A percentile compares a stretch with the other conserved stretches of the same genome.
Conservation (phyloP, 2,888 invertebrate genomes). For the Diarsia dahlii region DNA sequence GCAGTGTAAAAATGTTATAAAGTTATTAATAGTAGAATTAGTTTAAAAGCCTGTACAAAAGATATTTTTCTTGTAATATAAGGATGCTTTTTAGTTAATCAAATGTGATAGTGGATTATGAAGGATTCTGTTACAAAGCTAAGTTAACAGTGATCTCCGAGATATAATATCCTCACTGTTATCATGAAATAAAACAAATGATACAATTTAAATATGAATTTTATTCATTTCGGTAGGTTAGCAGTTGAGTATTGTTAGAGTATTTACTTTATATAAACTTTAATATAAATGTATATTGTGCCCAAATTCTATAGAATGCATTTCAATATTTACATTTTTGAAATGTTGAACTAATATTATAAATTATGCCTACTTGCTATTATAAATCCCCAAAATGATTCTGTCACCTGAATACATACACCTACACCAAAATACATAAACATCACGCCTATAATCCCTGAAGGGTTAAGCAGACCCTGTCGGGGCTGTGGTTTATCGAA, state of each 20-base stretch:
- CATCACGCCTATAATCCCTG: too few species aligned
- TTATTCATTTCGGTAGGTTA: slow-evolving; percentile 31
- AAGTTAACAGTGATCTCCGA: slow-evolving; percentile 75
- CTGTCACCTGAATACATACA: slow-evolving; percentile 3
- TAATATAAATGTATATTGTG: not conserved
- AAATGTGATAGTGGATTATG: slow-evolving; percentile 80
- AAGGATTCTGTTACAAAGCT: slow-evolving; percentile 75
- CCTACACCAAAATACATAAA: not conserved
- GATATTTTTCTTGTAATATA: slow-evolving; percentile 82
- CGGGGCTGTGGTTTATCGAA: too few species aligned
- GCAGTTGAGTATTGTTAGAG: slow-evolving; percentile 8
- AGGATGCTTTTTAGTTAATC: slow-evolving; percentile 84
- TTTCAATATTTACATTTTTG: not conserved
- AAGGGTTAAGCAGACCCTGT: too few species aligned
- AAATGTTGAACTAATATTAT: not conserved
- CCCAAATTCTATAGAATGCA: not conserved
- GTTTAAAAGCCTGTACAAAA: slow-evolving; percentile 87
- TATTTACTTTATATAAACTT: slow-evolving; percentile 8
- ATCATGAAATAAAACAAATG: slow-evolving; percentile 74
- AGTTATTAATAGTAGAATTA: slow-evolving; percentile 83
- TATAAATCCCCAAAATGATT: not conserved
- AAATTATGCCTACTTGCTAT: slow-evolving; percentile 11
- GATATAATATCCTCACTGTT: slow-evolving; percentile 75
- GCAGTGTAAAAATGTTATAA: slow-evolving; percentile 82
- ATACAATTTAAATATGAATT: slow-evolving; percentile 50